Base-by-base conservation (phyloP, 2,888 invertebrate genomes). In the Drosophila paramelanica region DNA sequence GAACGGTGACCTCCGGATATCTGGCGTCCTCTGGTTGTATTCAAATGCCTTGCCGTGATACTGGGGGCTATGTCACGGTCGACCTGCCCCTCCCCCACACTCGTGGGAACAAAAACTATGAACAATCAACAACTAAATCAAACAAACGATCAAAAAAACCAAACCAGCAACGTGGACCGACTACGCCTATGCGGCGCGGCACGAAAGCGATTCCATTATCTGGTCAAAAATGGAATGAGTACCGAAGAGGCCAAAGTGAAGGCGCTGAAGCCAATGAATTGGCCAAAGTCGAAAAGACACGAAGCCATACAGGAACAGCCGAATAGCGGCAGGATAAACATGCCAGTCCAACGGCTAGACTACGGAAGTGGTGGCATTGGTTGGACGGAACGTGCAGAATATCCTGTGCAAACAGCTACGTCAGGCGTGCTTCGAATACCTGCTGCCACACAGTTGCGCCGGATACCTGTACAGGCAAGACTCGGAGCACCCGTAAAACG, bases 1-100 rank as follows among this genome's bases (percentile, higher is more conserved):
- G 41, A 75, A 74, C 75, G 76, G 61, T 69, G 74, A 25, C 69
- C 74, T 60, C 69, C 74, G 64, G 75, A 74, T 73, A 73, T 14
- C 64, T 74, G 73, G 73, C 69, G 68, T 13, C 74, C 69, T 73
- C 69, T 52, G 73, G 69, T 52, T 60, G 74, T 59, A 64, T 42
- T 25, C 8, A 17, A 50, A 41, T 14, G 73, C 73, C 74, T 73
- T 73, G 55, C 57, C 68, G 74, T 52, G 64, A 50, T 74, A 73
- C 17, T n/a, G 57, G 69, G 73, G 73, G 73, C 73, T 60, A 62
- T 73, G 58, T 57, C 59, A 52, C 68, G 73, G 74, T 51, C 8
- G 64, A 73, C 56, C 68, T 53, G 7, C 36, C 56, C 14, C 5
- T 55, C 74, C 69, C 74, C 73, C 8, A 47, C 39, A 74, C 65